Conservation (phyloP, 2,888 invertebrate genomes). For the Drosophila borborema region DNA sequence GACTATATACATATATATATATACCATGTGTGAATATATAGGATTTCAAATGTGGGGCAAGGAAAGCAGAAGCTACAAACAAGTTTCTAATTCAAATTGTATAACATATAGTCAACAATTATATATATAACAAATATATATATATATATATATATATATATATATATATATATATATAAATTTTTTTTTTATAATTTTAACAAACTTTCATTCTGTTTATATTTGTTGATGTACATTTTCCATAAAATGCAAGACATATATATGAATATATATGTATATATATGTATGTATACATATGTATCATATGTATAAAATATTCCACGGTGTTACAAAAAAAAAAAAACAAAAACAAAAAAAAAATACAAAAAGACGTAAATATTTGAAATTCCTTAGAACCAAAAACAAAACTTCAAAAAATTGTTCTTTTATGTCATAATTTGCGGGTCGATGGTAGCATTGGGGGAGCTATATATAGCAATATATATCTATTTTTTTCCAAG, state of each 20-base stretch:
- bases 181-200: slow-evolving; percentile 27
- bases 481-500: slow-evolving; percentile 24
- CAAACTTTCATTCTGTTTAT: slow-evolving; percentile 2
- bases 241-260: slow-evolving; percentile 8
- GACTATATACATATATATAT: slow-evolving; percentile 7
- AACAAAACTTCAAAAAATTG: slow-evolving; percentile 36
- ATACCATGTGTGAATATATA: slow-evolving; percentile 3
- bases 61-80: slow-evolving; percentile 4
- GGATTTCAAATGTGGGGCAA: slow-evolving; percentile 6
- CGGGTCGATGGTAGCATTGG: slow-evolving; percentile 19
- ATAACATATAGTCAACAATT: slow-evolving; percentile 2
- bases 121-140: slow-evolving; percentile 5
- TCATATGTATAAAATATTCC: slow-evolving; percentile 48
- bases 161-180: slow-evolving; percentile 3
- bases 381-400: slow-evolving; percentile 72
- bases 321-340: slow-evolving; percentile 47
- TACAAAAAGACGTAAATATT: slow-evolving; percentile 68
- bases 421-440: slow-evolving; percentile 41
- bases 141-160: slow-evolving; percentile 8
- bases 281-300: no score
- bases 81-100: slow-evolving; percentile 14
- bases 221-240: slow-evolving; percentile 13
- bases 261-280: slow-evolving; percentile 12
- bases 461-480: slow-evolving; percentile 7
- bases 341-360: not conserved